Evolutionary conservation across 2,797 vertebrate genomes (phyloP).

Genomic region (Falco cherrug): DNA sequence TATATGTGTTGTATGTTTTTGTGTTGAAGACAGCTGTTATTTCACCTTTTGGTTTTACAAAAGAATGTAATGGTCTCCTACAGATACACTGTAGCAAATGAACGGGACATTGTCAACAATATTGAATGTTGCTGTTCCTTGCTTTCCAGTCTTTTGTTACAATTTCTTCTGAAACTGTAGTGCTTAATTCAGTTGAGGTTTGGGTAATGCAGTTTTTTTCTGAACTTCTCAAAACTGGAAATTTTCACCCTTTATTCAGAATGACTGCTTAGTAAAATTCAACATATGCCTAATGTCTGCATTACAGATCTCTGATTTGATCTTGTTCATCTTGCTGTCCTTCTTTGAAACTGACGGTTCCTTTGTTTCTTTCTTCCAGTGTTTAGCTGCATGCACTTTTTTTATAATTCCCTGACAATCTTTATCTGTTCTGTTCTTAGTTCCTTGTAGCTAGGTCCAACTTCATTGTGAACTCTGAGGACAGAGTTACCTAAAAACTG

Average conservation of each 20-base stretch:
- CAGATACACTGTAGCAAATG: background rate
- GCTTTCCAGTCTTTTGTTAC: background rate
- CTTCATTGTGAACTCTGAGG: background rate
- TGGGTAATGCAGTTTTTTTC: background rate
- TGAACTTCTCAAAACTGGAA: background rate
- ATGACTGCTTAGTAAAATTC: background rate
- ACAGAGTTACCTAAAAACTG: background rate
- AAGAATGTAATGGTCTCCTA: background rate
- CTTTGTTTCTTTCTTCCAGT: background rate
- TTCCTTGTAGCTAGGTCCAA: background rate
- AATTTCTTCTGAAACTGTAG: background rate
- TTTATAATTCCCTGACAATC: background rate
- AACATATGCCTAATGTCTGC: background rate
- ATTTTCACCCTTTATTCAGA: background rate
- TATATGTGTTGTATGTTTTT: background rate
- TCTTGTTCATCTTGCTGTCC: background rate
- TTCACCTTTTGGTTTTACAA: background rate
- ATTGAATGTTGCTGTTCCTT: background rate
- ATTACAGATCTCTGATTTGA: background rate
- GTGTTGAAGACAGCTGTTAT: background rate
- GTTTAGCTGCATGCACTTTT: background rate
- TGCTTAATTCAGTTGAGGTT: background rate
- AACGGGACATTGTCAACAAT: background rate
- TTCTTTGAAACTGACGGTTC: background rate
- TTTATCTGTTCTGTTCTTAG: background rate